Evolutionary conservation across 2,888 invertebrate genomes (phyloP).

Genomic region (Phrixothrix hirtus): DNA sequence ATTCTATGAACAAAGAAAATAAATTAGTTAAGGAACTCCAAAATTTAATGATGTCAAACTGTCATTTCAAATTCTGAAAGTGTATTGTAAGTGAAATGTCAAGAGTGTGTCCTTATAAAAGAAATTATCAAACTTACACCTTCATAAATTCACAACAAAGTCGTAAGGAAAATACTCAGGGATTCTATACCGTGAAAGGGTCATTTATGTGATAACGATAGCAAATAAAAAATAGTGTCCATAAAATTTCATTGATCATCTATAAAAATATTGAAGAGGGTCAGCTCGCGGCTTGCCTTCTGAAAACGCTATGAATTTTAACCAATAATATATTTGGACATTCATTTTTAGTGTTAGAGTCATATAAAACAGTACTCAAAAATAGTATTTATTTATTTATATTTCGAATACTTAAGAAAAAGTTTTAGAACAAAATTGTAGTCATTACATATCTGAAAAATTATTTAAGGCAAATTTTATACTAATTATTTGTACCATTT

Average conservation of each 20-base stretch:
- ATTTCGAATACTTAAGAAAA: not conserved
- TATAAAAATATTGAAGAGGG: conserved; percentile 40
- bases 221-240: conserved; percentile 37
- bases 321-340: conserved; percentile 22
- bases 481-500: too few species aligned
- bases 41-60: too few species aligned
- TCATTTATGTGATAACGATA: conserved; percentile 40
- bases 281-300: conserved; percentile 26
- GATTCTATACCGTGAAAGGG: conserved; percentile 30
- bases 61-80: too few species aligned
- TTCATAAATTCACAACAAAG: conserved; percentile 29
- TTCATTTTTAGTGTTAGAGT: conserved; percentile 8
- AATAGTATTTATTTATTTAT: not conserved
- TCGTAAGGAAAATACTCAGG: conserved; percentile 25
- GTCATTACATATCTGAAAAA: too few species aligned
- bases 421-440: too few species aligned
- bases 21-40: too few species aligned
- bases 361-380: not conserved
- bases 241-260: conserved; percentile 42
- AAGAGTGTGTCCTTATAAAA: not conserved
- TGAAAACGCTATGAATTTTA: conserved; percentile 31
- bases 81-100: too few species aligned
- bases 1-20: too few species aligned
- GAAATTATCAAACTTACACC: conserved; percentile 10
- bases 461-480: too few species aligned